Evolutionary conservation across 1,140 invertebrate species (phyloP), one percentile per base, ranked within the genome.

Genomic region (Meteorus sp.): DNA sequence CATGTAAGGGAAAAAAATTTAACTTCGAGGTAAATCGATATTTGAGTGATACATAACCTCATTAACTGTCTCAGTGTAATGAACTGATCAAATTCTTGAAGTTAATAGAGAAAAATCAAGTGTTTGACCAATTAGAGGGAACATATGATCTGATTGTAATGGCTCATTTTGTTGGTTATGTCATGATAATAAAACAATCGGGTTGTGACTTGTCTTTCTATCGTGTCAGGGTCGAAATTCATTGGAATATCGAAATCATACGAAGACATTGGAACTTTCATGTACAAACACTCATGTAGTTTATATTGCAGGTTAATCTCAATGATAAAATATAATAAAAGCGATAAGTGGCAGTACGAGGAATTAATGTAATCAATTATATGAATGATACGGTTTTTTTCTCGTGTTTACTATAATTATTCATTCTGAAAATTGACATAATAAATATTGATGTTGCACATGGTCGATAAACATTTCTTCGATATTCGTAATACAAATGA

Each of bases 211-310:
- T 39, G 41, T 17, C 41, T 44, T 17, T 15, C 45, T 66, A 66
- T 57, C 59, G 59, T 64, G 64, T 67, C 65, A 67, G 56, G 65
- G 65, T 66, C 64, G 56, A 56, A 67, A 55, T 45, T 7, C 45
- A 35, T 17, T 63, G 61, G 61, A 4, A 29, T 9, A 64, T 67
- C 65, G 63, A 66, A 66, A 64, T 63, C 64, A 63, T 33, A 5
- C 9, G n/a, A 39, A 29, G 27, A 9, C 27, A 29, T 9, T 29
- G 4, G 27, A 29, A 29, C 4, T 9, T 4, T 5, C 27, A 29
- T 29, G 27, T 29, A 9, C 27, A 29, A 5, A 29, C 9, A 29
- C 4, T 29, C 27, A 9, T 29, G 27, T 29, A 9, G n/a, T n/a
- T n/a, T n/a, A n/a, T n/a, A n/a, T n/a, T n/a, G n/a, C n/a, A n/a